phyloP scores from a whole-genome alignment of 1,140 invertebrate genomes.

The Bombus balteatus region DNA sequence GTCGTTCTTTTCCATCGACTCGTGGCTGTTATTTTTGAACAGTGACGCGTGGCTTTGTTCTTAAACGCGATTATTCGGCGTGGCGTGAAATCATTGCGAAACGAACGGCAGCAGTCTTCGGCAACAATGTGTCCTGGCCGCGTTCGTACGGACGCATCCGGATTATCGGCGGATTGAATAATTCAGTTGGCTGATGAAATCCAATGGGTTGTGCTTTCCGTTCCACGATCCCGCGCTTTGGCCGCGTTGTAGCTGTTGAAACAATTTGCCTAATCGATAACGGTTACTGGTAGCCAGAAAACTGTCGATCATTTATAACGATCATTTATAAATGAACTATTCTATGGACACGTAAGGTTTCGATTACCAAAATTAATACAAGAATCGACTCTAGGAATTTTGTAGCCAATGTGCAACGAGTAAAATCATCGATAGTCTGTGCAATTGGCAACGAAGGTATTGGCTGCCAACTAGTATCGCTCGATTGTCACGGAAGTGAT shows the following conservation, averaged over 20 bases:
- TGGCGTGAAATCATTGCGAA: constrained; percentile 44
- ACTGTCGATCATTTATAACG: too few relatives aligned
- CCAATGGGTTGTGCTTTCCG: constrained; percentile 25
- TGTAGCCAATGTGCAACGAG: too few relatives aligned
- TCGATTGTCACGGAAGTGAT: too few relatives aligned
- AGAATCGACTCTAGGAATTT: too few relatives aligned
- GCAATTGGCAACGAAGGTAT: too few relatives aligned
- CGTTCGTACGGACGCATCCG: neutral
- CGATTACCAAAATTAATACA: too few relatives aligned
- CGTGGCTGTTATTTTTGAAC: neutral
- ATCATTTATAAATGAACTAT: too few relatives aligned
- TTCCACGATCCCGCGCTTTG: constrained; percentile 19
- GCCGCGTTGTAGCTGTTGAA: neutral
- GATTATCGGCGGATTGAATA: constrained; percentile 55
- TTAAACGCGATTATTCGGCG: constrained; percentile 48
- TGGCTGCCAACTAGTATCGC: too few relatives aligned
- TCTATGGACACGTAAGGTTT: too few relatives aligned
- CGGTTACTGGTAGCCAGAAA: too few relatives aligned
- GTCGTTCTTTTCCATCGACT: neutral
- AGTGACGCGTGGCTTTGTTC: constrained; percentile 9
- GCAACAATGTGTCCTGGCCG: constrained; percentile 45
- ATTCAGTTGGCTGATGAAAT: constrained; percentile 45
- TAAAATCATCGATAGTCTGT: too few relatives aligned
- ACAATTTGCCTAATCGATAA: neutral
- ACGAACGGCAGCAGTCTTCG: constrained; percentile 44